These are phyloP conservation scores for Heliconius hermathena DNA, from an alignment of 1,140 invertebrate genomes.

Conservation along the genomic window DNA sequence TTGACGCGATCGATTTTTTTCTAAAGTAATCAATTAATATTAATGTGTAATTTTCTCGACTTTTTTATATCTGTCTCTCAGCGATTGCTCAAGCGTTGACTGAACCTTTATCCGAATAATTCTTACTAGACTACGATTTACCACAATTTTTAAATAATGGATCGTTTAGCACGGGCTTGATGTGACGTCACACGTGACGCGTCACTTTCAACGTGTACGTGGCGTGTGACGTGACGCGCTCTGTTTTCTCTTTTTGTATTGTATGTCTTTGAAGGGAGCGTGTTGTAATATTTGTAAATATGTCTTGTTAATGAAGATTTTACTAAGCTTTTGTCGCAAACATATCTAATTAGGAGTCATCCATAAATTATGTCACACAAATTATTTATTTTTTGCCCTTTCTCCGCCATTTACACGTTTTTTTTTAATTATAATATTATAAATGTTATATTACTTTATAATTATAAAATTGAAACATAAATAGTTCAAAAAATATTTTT, in stretches of 20 bases:
- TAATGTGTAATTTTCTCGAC: conserved; percentile 31
- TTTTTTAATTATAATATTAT: no score
- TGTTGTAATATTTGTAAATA: conserved; percentile 67
- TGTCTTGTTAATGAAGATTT: conserved; percentile 61
- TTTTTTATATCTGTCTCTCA: conserved; percentile 52
- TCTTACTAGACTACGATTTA: conserved; percentile 33
- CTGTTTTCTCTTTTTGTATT: conserved; percentile 52
- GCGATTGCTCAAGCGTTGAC: conserved; percentile 73
- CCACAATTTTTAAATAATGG: conserved; percentile 29
- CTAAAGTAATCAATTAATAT: conserved; percentile 38
- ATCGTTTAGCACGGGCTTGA: conserved; percentile 32
- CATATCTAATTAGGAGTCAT: conserved; percentile 62
- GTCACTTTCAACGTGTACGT: not conserved
- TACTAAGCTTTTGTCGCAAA: conserved; percentile 79
- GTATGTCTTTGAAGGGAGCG: conserved; percentile 46
- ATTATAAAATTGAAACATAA: no score
- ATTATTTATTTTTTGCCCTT: no score
- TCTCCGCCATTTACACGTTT: no score
- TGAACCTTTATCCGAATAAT: conserved; percentile 42
- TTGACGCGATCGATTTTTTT: conserved; percentile 44
- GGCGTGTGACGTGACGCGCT: conserved; percentile 24
- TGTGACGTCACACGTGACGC: conserved; percentile 20
- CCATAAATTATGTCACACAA: no score
- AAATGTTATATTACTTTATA: no score
- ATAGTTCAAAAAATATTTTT: no score